These are phyloP conservation scores for Xiphydria camelus DNA, from an alignment of 2,888 invertebrate species.

Conservation along the genomic window DNA sequence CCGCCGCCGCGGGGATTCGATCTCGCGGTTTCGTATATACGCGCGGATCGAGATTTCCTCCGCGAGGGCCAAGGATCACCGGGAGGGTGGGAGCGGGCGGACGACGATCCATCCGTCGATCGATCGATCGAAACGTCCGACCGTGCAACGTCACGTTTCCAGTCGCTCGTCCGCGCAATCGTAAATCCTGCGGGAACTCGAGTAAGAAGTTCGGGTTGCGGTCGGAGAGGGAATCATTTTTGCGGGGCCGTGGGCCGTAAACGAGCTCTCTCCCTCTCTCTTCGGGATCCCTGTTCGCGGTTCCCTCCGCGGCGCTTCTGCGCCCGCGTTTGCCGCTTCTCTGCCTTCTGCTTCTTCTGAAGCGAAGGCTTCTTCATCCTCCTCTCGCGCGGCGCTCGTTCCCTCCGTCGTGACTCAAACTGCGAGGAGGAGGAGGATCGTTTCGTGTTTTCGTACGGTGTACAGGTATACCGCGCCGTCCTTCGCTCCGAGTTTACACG, in stretches of 20 bases:
- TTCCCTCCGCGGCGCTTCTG: conserved; percentile 2
- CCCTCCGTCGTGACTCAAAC: too few relatives aligned
- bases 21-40: conserved; percentile 35
- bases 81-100: conserved; percentile 10
- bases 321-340: conserved; percentile 19
- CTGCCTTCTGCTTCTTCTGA: too few relatives aligned
- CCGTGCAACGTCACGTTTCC: conserved; percentile 17
- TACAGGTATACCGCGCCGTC: too few relatives aligned
- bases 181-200: conserved; percentile 37
- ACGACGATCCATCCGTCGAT: conserved; percentile 3
- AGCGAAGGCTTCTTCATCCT: too few relatives aligned
- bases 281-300: conserved; percentile 5
- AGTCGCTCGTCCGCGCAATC: conserved; percentile 26
- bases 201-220: conserved; percentile 34
- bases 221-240: conserved; percentile 35
- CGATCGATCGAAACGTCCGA: conserved; percentile 9
- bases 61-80: conserved; percentile 19
- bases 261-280: conserved; percentile 13
- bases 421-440: too few relatives aligned
- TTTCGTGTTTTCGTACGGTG: too few relatives aligned
- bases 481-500: too few relatives aligned
- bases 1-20: conserved; percentile 35
- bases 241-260: too few relatives aligned
- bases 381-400: too few relatives aligned
- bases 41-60: conserved; percentile 21